Conservation (phyloP, 2,113 vertebrate species). For the Psilopogon haemacephalus region DNA sequence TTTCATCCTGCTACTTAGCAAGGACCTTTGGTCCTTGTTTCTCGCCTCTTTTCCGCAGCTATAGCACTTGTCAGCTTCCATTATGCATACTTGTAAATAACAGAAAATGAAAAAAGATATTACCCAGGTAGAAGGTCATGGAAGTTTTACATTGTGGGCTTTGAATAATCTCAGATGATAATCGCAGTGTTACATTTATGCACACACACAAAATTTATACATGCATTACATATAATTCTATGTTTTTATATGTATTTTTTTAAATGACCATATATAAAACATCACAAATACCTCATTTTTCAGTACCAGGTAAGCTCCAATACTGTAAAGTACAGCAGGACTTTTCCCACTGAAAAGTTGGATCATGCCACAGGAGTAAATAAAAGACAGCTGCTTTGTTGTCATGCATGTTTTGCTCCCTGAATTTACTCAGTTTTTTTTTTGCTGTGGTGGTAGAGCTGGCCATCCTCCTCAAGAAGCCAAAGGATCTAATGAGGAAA, state of each 20-base stretch:
- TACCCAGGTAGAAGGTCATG: neutral
- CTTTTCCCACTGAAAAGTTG: neutral
- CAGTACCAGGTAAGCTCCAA: neutral
- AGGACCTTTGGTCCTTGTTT: constrained; percentile 46
- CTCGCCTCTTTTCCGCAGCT: constrained; percentile 13
- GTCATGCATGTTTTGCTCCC: neutral
- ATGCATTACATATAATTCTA: neutral
- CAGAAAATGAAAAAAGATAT: neutral
- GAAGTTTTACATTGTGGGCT: neutral
- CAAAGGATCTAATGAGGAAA: neutral
- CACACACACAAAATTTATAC: no score
- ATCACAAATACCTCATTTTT: neutral
- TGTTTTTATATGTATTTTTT: neutral
- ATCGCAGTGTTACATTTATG: neutral
- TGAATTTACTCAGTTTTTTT: neutral
- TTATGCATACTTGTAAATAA: constrained; percentile 9
- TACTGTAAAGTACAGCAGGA: neutral
- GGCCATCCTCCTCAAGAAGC: neutral
- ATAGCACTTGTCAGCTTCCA: constrained; percentile 28
- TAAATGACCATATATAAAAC: neutral
- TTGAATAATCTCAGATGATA: neutral
- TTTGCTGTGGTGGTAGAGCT: neutral
- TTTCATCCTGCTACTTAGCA: constrained; percentile 35
- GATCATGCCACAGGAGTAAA: neutral
- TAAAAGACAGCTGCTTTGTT: neutral